A percentile compares a stretch with the other conserved stretches of the same genome.
Conservation (phyloP, 2,888 invertebrate genomes). For the Dolichopus griseipennis region DNA sequence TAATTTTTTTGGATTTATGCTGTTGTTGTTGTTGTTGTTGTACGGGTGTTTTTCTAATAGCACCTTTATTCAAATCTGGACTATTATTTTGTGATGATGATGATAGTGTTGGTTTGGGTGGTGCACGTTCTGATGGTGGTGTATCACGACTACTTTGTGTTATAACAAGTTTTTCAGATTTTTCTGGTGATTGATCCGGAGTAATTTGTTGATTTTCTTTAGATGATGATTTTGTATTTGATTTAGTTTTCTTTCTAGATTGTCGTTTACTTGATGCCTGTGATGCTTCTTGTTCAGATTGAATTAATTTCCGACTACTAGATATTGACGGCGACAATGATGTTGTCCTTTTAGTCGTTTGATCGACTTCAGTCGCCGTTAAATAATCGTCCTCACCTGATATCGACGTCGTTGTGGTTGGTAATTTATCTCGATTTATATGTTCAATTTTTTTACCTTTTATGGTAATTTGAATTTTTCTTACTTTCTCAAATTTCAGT, state of each 20-base stretch:
- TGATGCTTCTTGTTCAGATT: not conserved
- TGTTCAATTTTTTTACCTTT: conserved; percentile 37
- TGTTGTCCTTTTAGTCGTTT: not conserved
- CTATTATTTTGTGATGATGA: conserved; percentile 21
- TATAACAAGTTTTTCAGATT: conserved; percentile 34
- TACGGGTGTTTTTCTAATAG: conserved; percentile 26
- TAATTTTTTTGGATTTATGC: conserved; percentile 16
- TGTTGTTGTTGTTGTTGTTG: conserved; percentile 19
- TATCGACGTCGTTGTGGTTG: conserved; percentile 31
- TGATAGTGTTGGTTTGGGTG: conserved; percentile 34
- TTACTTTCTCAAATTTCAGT: conserved; percentile 25
- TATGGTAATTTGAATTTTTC: conserved; percentile 39
- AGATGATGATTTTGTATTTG: conserved; percentile 17
- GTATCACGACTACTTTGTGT: conserved; percentile 40
- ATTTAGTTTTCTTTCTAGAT: not conserved
- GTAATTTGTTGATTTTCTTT: conserved; percentile 18
- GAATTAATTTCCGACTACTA: not conserved
- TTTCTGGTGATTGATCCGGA: conserved; percentile 23
- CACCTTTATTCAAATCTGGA: conserved; percentile 26
- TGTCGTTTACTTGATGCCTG: not conserved
- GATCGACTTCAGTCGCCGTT: conserved; percentile 8
- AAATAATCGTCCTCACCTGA: conserved; percentile 25
- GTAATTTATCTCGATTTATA: conserved; percentile 22
- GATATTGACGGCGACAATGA: conserved; percentile 10
- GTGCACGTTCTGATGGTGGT: conserved; percentile 40